These are phyloP conservation scores for Choloepus hoffmanni DNA, from an alignment of 2,113 vertebrate genomes.

Conservation along the genomic window DNA sequence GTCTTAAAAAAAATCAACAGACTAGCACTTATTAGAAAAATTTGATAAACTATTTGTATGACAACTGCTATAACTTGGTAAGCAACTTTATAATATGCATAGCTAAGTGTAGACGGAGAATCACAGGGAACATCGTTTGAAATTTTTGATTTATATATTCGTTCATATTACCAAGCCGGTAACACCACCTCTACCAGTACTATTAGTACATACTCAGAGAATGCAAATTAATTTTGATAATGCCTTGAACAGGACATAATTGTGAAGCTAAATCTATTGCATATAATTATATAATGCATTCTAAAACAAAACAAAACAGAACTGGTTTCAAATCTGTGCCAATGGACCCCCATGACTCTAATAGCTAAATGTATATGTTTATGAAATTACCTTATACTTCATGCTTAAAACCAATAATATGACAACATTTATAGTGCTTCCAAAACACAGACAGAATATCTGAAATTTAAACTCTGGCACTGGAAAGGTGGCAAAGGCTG, in stretches of 20 bases:
- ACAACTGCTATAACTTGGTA: not conserved
- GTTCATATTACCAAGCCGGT: not conserved
- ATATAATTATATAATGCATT: not conserved
- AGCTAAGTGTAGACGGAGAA: slow-evolving; percentile 7
- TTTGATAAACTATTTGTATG: not conserved
- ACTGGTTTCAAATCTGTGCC: slow-evolving; percentile 14
- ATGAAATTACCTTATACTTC: not conserved
- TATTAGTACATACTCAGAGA: slow-evolving; percentile 3
- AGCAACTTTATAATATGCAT: not conserved
- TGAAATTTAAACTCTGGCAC: slow-evolving; percentile 40
- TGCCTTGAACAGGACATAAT: slow-evolving; percentile 12
- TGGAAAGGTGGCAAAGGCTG: slow-evolving; percentile 13
- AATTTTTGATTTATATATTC: not conserved
- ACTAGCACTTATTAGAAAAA: slow-evolving; percentile 19
- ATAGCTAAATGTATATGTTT: not conserved
- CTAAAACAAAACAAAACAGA: not conserved
- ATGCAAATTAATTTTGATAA: slow-evolving; percentile 58
- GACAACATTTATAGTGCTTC: slow-evolving; percentile 9
- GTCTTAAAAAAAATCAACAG: not conserved
- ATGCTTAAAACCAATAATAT: not conserved
- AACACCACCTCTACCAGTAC: not conserved
- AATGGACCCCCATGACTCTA: not conserved
- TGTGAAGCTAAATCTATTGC: slow-evolving; percentile 25
- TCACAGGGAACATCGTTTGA: not conserved
- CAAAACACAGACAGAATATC: slow-evolving; percentile 30